Evolutionary conservation across 2,113 vertebrate genomes (phyloP), one percentile per base, ranked within the genome.

Genomic region (Sinosuthora webbiana): DNA sequence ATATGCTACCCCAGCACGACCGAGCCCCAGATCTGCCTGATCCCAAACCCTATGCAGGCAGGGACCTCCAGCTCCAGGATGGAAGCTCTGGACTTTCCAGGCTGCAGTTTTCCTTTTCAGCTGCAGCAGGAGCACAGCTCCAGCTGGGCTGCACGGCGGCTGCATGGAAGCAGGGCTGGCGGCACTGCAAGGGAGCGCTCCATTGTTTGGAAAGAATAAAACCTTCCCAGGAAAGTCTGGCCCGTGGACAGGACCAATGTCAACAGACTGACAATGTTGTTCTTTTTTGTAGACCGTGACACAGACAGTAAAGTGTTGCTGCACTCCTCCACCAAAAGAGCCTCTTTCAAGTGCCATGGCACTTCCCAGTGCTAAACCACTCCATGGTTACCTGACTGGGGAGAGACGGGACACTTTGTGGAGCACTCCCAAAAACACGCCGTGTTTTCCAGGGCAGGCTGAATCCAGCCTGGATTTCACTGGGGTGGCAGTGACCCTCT

Each of bases 141-240:
- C 90, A 93, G 95, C 92, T 65, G 3, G 79, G 86, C 96, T 94
- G 93, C 60, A 50, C 5, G 18, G 90, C 8, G 89, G 87, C 87
- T 82, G 85, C 30, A 30, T 76, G 87, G 94, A 94, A 94, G 85
- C 87, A 21, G 56, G 53, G 89, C 83, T 87, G 8, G 24, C 63
- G 2, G 81, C 21, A 23, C 70, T 95, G 94, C 82, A 94, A 91
- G 94, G 89, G 84, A 93, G 39, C 17, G 2, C 75, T 94, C 90
- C 88, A 95, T 94, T 96, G 94, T 96, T 94, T 95, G 95, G 83
- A 95, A 94, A 94, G 88, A 90, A 94, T 92, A 85, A 96, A 96
- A 96, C 93, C 86, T 97, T 96, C 93, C 95, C 94, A 93, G 94
- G 90, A 90, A 96, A 94, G 93, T 94, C 94, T 96, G 94, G 85